Base-by-base conservation (phyloP, 2,888 invertebrate genomes). In the Hypselothyrea guttata region DNA sequence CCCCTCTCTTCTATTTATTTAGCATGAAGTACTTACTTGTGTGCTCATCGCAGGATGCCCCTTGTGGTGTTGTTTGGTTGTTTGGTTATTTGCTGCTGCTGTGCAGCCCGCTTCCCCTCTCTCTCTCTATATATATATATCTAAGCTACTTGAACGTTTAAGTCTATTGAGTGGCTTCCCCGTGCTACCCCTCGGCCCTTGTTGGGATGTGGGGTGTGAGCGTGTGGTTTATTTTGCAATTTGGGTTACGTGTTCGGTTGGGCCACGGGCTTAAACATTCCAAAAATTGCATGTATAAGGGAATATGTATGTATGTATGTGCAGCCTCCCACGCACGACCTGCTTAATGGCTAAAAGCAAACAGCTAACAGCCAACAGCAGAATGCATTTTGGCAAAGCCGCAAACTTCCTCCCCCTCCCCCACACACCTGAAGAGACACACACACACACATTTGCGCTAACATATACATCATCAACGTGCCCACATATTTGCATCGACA, bases 261-360 rank as follows among this genome's bases (percentile, higher is more conserved):
- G 56, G 57, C 52, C 65, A 57, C 46, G 27, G 55, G 65, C 55
- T 78, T 47, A 71, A 74, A 71, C 60, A 63, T 82, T 53, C 63
- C 69, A 68, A 66, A 82, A 82, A 82, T 61, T 59, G 45, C 49
- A 72, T 37, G 46, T 56, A 52, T 22, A 22, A 4, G 22, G 2
- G 22, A 22, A 22, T 22, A 22, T 22, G 22, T 22, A 22, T 71
- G 41, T 68, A 81, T 66, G 74, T 66, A 66, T 46, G 73, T 52
- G 35, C 33, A 42, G 61, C 46, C 37, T 18, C 40, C 52, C 54
- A 49, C 60, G 51, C 64, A 71, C 58, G 53, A 58, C 42, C 73
- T 79, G 78, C 72, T 79, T 79, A 83, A 79, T 71, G 81, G 79
- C 73, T 76, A 74, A 81, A 70, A 57, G 77, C 74, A 74, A 84